Evolutionary conservation across 2,797 vertebrate species (phyloP).

Genomic region (Cetoscarus ocellatus): DNA sequence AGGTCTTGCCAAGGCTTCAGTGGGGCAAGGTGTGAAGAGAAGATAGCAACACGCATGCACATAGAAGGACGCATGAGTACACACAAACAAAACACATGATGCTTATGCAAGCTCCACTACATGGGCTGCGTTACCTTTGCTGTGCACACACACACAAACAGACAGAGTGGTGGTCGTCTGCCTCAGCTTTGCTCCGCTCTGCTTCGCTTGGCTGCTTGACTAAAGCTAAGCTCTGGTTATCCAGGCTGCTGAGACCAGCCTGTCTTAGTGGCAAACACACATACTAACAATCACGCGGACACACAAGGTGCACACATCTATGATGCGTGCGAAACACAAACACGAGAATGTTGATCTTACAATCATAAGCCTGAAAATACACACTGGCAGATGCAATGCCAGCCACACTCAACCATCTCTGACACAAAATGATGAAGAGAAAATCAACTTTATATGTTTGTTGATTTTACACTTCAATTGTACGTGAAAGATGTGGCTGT

Average conservation of each 20-base stretch:
- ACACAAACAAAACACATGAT: constrained; percentile 62
- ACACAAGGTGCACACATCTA: constrained; percentile 31
- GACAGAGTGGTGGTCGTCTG: constrained; percentile 55
- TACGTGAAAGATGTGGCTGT: constrained; percentile 16
- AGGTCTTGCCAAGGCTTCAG: constrained; percentile 75
- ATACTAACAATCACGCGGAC: constrained; percentile 8
- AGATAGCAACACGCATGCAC: constrained; percentile 76
- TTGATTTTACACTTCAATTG: constrained; percentile 5
- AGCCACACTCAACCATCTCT: constrained; percentile 1
- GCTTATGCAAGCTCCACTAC: constrained; percentile 63
- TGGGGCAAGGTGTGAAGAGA: constrained; percentile 82
- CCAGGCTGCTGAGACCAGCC: constrained; percentile 70
- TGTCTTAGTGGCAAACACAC: constrained; percentile 46
- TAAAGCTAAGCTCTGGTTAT: constrained; percentile 80
- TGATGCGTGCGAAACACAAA: constrained; percentile 53
- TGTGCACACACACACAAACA: constrained; percentile 34
- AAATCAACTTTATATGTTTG: background rate
- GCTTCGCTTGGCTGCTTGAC: constrained; percentile 75
- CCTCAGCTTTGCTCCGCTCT: constrained; percentile 70
- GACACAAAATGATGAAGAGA: constrained; percentile 12
- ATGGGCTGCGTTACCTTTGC: constrained; percentile 64
- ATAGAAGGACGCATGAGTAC: constrained; percentile 65
- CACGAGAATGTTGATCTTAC: constrained; percentile 39
- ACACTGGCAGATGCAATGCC: constrained; percentile 26
- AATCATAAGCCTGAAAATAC: constrained; percentile 11